These are phyloP conservation scores for Phoenicopterus ruber DNA, from an alignment of 2,113 vertebrate genomes.

Conservation along the genomic window DNA sequence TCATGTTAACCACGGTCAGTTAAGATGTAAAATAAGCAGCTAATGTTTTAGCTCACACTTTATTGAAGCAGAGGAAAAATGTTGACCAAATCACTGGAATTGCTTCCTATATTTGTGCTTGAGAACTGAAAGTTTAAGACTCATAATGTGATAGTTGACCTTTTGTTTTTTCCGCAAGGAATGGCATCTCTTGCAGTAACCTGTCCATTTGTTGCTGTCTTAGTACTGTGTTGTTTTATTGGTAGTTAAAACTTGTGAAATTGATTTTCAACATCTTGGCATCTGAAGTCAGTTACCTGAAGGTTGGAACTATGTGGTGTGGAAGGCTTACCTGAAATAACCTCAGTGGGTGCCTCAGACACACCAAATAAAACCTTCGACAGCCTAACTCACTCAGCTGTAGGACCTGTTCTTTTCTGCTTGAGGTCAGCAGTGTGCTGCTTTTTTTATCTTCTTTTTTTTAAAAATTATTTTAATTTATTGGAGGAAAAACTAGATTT, in stretches of 20 bases:
- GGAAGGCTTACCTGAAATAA: not conserved
- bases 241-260: not conserved
- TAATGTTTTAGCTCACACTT: not conserved
- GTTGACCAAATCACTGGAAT: not conserved
- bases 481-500: not conserved
- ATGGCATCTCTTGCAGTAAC: not conserved
- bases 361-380: not conserved
- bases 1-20: not conserved
- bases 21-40: not conserved
- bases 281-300: not conserved
- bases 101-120: not conserved
- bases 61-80: not conserved
- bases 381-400: not conserved
- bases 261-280: not conserved
- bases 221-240: not conserved
- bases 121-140: not conserved
- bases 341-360: not conserved
- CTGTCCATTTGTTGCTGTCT: not conserved
- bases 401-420: not conserved
- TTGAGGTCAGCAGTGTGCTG: not conserved
- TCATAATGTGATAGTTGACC: rapidly evolving
- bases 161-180: not conserved
- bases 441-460: not conserved
- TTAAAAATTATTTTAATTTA: not conserved
- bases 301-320: not conserved